Conservation (phyloP, 2,797 vertebrate species). For the Melanotaenia pygmaea region DNA sequence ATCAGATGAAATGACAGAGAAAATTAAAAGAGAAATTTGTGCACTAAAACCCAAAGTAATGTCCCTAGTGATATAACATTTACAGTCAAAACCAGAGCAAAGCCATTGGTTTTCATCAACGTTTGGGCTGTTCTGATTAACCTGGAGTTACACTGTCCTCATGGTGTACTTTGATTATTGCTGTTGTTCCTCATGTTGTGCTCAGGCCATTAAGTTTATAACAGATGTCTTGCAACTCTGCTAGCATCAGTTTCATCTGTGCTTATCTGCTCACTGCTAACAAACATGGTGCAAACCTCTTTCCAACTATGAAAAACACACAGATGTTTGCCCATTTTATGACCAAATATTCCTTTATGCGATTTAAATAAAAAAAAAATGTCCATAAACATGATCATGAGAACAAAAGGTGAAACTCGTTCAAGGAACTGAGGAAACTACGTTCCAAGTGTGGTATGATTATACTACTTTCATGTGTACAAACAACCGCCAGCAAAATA, state of each 20-base stretch:
- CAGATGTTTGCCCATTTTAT: slow-evolving; percentile 23
- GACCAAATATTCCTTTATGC: slow-evolving; percentile 23
- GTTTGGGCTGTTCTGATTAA: too few relatives aligned
- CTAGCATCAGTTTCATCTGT: neutral
- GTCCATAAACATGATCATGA: slow-evolving; percentile 31
- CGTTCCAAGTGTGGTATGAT: slow-evolving; percentile 38
- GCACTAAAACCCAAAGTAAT: too few relatives aligned
- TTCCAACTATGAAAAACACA: neutral
- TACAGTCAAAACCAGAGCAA: too few relatives aligned
- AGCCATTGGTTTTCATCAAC: too few relatives aligned
- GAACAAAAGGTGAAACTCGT: slow-evolving; percentile 36
- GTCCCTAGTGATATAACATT: too few relatives aligned
- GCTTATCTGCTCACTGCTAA: neutral
- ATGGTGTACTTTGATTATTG: too few relatives aligned
- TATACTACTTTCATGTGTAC: slow-evolving; percentile 28
- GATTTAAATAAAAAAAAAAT: slow-evolving; percentile 10
- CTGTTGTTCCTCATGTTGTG: too few relatives aligned
- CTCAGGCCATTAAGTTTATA: neutral
- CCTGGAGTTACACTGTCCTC: too few relatives aligned
- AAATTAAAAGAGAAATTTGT: too few relatives aligned
- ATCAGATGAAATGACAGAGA: too few relatives aligned
- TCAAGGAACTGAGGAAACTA: slow-evolving; percentile 14
- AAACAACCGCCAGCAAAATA: slow-evolving; percentile 20
- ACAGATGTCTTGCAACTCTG: neutral
- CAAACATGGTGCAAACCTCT: neutral